Conservation (phyloP, 2,113 vertebrate genomes). For the Salvelinus namaycush region DNA sequence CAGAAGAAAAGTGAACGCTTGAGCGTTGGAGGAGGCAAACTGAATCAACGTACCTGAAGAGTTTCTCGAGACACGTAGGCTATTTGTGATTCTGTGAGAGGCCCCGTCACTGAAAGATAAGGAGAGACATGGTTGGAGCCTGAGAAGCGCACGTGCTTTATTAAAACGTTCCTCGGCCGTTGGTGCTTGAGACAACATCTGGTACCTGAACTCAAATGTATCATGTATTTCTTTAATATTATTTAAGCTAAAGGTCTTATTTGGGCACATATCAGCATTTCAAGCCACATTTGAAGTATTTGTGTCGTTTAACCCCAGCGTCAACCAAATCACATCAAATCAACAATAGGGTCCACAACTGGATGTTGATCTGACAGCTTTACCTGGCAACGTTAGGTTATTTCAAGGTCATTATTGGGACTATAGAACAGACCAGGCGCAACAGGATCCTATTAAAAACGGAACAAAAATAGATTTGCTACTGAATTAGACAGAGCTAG, state of each 20-base stretch:
- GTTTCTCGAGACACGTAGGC: conserved; percentile 90
- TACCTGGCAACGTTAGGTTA: too few relatives aligned
- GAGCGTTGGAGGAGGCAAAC: not conserved
- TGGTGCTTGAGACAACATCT: not conserved
- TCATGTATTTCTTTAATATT: not conserved
- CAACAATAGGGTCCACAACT: too few relatives aligned
- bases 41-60: conserved; percentile 76
- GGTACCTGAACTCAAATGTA: not conserved
- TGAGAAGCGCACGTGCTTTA: not conserved
- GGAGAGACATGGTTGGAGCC: conserved; percentile 18
- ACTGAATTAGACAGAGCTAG: too few relatives aligned
- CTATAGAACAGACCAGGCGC: too few relatives aligned
- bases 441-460: too few relatives aligned
- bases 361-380: too few relatives aligned
- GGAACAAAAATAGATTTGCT: too few relatives aligned
- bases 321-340: too few relatives aligned
- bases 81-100: conserved; percentile 86
- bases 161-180: not conserved
- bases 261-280: not conserved
- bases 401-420: too few relatives aligned
- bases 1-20: not conserved
- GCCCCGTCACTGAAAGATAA: conserved; percentile 80
- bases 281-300: too few relatives aligned
- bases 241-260: not conserved
- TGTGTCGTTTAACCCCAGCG: too few relatives aligned